Base-by-base conservation (phyloP, 2,797 vertebrate genomes). In the Gobio occitaniae region DNA sequence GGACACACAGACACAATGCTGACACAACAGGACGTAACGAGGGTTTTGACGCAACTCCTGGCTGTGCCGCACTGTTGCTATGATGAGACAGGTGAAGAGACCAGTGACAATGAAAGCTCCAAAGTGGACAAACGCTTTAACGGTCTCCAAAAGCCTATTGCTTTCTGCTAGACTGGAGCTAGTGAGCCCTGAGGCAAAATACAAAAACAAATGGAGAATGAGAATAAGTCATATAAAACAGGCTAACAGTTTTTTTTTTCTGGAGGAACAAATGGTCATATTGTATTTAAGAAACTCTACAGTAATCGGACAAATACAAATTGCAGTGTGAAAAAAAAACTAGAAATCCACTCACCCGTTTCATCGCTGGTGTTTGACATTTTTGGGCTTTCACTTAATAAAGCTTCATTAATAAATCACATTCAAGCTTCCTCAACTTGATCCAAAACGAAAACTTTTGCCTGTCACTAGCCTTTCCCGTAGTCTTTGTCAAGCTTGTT, bases 121-220 rank as follows among this genome's bases (percentile, higher is more conserved):
- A 78, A 83, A 29, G 8, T 91, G 92, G n/a, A 94, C 70, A 19
- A 80, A 90, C 21, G 90, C 0, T 76, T 94, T 95, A 81, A 91
- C 72, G 2, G 47, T 48, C 0, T 91, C 84, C 85, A 93, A 77
- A 5, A 75, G 69, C 83, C 36, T 81, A 66, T 78, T 78, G 82
- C 83, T 72, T 16, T 89, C 70, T 19, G 32, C 7, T 13, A 74
- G 72, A 56, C 6, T 44, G 41, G 82, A 72, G 70, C 50, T 80
- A n/a, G 65, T 78, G 21, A 66, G 21, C 2, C 71, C 83, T 89
- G 7, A 16, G 5, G 68, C 52, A 32, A 52, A 65, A 79, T 1
- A 50, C 68, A 54, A 50, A 50, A 63, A 50, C 66, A 4, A 36
- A 32, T 36, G 29, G 12, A 52, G n/a, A 82, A 13, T 29, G 1